Conservation (phyloP, 2,113 vertebrate species). For the Meleagris gallopavo region DNA sequence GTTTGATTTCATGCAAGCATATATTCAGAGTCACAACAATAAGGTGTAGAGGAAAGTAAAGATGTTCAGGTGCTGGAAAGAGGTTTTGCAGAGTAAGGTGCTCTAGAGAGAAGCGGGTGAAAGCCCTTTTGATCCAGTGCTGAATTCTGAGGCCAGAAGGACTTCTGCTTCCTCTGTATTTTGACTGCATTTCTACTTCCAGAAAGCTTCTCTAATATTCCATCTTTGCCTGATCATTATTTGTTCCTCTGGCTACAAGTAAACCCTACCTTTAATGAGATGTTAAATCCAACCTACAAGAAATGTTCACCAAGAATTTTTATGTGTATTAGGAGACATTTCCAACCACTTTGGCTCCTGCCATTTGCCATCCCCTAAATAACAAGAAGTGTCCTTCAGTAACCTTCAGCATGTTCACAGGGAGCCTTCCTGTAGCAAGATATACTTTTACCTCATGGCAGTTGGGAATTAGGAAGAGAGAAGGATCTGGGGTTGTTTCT, state of each 20-base stretch:
- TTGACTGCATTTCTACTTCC: not conserved
- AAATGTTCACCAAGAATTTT: not conserved
- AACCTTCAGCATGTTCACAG: not conserved
- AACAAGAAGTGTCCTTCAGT: not conserved
- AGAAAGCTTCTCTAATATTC: not conserved
- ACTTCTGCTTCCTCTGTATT: not conserved
- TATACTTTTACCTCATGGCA: not conserved
- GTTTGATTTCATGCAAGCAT: not conserved
- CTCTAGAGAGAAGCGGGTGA: not conserved
- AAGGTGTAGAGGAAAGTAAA: not conserved
- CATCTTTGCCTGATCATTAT: not conserved
- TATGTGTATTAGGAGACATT: not conserved
- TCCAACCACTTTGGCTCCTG: not conserved
- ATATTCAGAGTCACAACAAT: not conserved
- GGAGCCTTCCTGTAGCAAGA: not conserved
- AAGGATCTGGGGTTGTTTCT: not conserved
- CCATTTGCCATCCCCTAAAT: not conserved
- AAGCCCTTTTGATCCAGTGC: not conserved
- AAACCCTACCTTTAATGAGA: not conserved
- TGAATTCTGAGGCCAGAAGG: not conserved
- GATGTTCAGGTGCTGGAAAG: not conserved
- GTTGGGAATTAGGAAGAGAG: not conserved
- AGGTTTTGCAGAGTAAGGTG: not conserved
- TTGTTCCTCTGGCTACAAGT: slow-evolving; percentile 10
- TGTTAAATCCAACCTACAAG: not conserved